Percentiles rank a stretch among this genome's conserved stretches.
Conservation (phyloP, 2,113 vertebrate genomes). For the Agapornis roseicollis region DNA sequence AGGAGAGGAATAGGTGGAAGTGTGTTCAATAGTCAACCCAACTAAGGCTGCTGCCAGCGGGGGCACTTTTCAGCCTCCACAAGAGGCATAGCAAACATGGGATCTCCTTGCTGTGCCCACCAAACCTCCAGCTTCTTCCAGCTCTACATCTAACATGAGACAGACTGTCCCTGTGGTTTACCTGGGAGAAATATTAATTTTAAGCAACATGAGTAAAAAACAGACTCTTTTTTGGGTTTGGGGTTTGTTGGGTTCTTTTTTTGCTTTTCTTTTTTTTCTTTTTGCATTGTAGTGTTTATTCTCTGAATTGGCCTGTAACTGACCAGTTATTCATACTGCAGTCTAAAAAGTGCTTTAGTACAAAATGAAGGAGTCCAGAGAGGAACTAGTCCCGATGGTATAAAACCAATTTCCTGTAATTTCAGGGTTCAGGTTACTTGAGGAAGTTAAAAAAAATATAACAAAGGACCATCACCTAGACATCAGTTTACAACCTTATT, state of each 20-base stretch:
- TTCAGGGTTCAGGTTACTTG: neutral
- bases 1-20: neutral
- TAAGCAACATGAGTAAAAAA: neutral
- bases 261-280: too few relatives aligned
- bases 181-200: neutral
- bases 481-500: neutral
- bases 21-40: neutral
- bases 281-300: neutral
- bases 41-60: neutral
- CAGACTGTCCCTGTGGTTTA: neutral
- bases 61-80: neutral
- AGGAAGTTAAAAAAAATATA: neutral
- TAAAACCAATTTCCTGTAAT: neutral
- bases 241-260: too few relatives aligned
- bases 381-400: neutral
- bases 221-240: neutral
- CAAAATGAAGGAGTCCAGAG: neutral
- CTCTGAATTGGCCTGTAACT: neutral
- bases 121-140: rapidly evolving
- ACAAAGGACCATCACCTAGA: neutral
- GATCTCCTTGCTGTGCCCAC: rapidly evolving
- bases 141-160: neutral
- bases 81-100: neutral
- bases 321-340: neutral
- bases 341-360: neutral